Conservation (phyloP, 2,797 vertebrate species). For the Karalla daura region DNA sequence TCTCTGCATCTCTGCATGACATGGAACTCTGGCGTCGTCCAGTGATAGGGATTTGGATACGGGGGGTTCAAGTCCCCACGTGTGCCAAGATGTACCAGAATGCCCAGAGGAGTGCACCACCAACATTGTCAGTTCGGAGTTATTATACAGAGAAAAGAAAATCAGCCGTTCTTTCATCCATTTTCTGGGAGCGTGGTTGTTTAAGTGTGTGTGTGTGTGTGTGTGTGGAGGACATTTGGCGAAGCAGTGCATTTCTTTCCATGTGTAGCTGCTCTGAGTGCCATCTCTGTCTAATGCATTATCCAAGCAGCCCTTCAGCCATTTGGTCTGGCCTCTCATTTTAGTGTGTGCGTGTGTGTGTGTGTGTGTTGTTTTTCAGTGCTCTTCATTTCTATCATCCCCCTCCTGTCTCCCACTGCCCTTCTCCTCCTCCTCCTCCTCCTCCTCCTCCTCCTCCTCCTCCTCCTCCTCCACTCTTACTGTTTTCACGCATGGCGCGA, state of each 20-base stretch:
- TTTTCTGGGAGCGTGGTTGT: constrained; percentile 27
- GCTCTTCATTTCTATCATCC: constrained; percentile 63
- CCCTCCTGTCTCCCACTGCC: constrained; percentile 57
- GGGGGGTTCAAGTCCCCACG: neutral
- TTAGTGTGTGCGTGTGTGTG: constrained; percentile 48
- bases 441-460: constrained; percentile 56
- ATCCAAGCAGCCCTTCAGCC: constrained; percentile 83
- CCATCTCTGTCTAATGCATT: constrained; percentile 83
- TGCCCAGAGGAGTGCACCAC: neutral
- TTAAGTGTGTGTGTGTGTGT: constrained; percentile 13
- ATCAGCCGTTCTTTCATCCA: constrained; percentile 30
- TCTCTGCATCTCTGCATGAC: no score
- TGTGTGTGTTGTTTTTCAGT: constrained; percentile 54
- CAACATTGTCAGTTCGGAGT: constrained; percentile 10
- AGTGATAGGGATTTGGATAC: neutral
- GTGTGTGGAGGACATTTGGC: constrained; percentile 67
- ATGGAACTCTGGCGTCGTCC: neutral
- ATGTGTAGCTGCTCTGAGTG: constrained; percentile 76
- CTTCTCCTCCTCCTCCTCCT: constrained; percentile 61
- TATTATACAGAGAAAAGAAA: neutral
- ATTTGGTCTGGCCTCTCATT: constrained; percentile 78
- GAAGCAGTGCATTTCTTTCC: constrained; percentile 70
- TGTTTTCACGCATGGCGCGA: constrained; percentile 62
- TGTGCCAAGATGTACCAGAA: neutral
- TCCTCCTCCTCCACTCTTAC: constrained; percentile 62